Conservation (phyloP, 2,888 invertebrate genomes). For the Diplolepis rosae region DNA sequence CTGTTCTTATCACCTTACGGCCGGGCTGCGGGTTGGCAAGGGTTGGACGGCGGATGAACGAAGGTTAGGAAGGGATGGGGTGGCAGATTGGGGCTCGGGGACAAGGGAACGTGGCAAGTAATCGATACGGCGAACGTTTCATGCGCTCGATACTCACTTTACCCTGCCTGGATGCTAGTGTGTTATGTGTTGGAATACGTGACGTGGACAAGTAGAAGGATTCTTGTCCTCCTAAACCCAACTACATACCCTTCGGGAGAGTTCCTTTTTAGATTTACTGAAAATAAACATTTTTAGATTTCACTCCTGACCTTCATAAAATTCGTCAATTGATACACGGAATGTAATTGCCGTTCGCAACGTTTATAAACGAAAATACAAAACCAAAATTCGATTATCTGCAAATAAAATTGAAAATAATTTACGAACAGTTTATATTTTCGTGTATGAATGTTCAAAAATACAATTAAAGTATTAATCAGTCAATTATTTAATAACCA, state of each 20-base stretch:
- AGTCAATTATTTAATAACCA: too few species aligned
- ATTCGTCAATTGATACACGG: too few species aligned
- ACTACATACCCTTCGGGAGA: neutral
- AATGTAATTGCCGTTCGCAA: too few species aligned
- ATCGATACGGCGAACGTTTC: constrained; percentile 59
- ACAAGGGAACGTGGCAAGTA: constrained; percentile 45
- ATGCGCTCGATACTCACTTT: constrained; percentile 51
- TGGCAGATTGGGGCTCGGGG: constrained; percentile 32
- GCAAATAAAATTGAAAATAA: too few species aligned
- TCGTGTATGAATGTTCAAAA: too few species aligned
- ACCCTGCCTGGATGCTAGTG: constrained; percentile 35
- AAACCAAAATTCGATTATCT: too few species aligned
- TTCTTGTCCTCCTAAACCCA: constrained; percentile 34
- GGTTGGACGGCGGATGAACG: constrained; percentile 27
- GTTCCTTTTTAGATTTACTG: neutral
- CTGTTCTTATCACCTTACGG: constrained; percentile 61
- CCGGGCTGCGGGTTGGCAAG: constrained; percentile 39
- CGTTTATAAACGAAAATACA: too few species aligned
- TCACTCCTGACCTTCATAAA: neutral
- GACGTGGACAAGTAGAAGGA: constrained; percentile 43
- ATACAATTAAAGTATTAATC: too few species aligned
- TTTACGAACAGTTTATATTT: too few species aligned
- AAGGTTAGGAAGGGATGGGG: constrained; percentile 31
- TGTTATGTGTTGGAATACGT: constrained; percentile 41
- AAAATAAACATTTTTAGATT: constrained; percentile 13